Base-by-base conservation (phyloP, 2,113 vertebrate genomes). In the Apodemus sylvaticus region DNA sequence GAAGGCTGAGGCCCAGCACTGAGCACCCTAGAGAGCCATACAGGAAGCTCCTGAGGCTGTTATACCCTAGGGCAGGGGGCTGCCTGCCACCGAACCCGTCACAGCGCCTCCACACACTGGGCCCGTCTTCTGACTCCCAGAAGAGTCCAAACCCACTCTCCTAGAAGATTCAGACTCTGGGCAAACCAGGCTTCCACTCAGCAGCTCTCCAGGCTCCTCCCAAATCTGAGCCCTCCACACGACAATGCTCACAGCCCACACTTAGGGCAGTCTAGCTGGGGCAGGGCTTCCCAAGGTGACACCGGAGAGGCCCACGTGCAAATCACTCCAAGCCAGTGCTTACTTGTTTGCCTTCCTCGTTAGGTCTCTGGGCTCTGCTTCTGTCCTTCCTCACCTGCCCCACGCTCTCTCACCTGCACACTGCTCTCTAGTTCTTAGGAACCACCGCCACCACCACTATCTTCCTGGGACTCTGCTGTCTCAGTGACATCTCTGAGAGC, bases 391-490 rank as follows among this genome's bases (percentile, higher is more conserved):
- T 34, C 60, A 91, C 90, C 79, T 90, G 83, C 71, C 58, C 91
- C 31, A 20, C 39, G 45, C 71, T 68, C 68, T 58, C 81, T 83
- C 82, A 1, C 29, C 6, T 42, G n/a, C 22, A 51, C 34, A 0
- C 39, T 42, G 11, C 14, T 17, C 73, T 86, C 60, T 81, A 53
- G 95, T 96, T 97, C 95, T 94, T 60, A 24, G 31, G 95, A 96
- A 97, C 70, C 34, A 3, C 29, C 31, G 22, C 26, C 34, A 97
- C 70, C 34, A 3, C 29, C 31, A 60, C 26, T 68, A 34, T 70
- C 31, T 36, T 6, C 14, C 2, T 70, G 22, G 93, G 91, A 60
- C 95, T 97, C 96, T 97, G 95, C 94, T 94, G 96, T 95, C 76
- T 88, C 93, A 92, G 3, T 90, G 94, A 58, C 81, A 53, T 85